Evolutionary conservation across 2,797 vertebrate genomes (phyloP).

Genomic region (Astyanax mexicanus): DNA sequence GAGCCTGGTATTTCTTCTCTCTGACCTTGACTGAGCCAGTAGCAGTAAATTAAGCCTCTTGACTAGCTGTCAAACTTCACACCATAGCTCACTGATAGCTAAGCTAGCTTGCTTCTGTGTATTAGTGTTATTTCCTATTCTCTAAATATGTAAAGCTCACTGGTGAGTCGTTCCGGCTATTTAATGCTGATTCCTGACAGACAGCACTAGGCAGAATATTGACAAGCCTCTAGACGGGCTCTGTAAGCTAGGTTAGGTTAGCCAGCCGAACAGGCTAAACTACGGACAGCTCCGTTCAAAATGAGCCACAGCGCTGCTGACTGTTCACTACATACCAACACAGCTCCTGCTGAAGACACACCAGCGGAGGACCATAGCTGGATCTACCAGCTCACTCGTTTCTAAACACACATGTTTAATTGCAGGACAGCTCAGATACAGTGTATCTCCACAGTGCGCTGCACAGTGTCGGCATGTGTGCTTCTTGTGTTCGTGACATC

Average conservation of each 20-base stretch:
- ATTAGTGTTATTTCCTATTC: background rate
- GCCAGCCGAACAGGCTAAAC: background rate
- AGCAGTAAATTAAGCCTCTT: background rate
- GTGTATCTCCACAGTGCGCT: conserved; percentile 23
- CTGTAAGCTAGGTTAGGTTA: background rate
- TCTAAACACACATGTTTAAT: background rate
- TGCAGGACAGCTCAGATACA: background rate
- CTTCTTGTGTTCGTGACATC: conserved; percentile 15
- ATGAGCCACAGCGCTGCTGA: no score
- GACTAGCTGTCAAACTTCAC: background rate
- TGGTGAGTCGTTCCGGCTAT: background rate
- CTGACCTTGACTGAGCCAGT: conserved; percentile 47
- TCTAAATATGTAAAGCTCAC: background rate
- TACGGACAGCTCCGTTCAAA: background rate
- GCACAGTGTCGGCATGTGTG: background rate
- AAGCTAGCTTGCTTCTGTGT: background rate
- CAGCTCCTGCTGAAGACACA: background rate
- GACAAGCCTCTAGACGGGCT: background rate
- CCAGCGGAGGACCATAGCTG: background rate
- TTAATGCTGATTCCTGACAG: background rate
- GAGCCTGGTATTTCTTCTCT: background rate
- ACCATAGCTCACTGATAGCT: background rate
- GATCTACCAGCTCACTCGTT: background rate
- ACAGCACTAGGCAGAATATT: background rate
- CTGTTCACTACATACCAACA: conserved; percentile 13